phyloP scores from a whole-genome alignment of 2,888 invertebrate genomes.

The Pandemis heparana region DNA sequence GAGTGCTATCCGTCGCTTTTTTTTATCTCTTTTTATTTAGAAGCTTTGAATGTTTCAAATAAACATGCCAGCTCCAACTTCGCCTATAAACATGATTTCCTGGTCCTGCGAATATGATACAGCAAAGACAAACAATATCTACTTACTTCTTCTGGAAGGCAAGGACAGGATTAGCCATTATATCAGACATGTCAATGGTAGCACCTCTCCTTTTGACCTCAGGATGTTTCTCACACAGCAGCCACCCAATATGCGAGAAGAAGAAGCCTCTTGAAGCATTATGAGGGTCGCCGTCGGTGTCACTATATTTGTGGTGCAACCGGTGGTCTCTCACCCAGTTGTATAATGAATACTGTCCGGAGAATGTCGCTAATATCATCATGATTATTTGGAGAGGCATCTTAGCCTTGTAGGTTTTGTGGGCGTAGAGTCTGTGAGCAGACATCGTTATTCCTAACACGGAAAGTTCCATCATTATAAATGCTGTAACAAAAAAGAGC shows the following conservation, averaged over 20 bases:
- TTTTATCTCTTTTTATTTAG: too few species aligned
- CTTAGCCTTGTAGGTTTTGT: conserved; percentile 60
- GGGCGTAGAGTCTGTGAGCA: conserved; percentile 62
- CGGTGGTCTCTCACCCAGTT: conserved; percentile 88
- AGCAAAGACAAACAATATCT: too few species aligned
- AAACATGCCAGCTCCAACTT: too few species aligned
- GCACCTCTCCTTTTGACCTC: conserved; percentile 89
- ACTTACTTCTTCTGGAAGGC: conserved; percentile 89
- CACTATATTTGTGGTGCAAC: conserved; percentile 90
- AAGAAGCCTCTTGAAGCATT: conserved; percentile 92
- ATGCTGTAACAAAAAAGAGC: conserved; percentile 51
- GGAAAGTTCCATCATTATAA: conserved; percentile 43
- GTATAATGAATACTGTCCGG: conserved; percentile 80
- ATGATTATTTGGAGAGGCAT: conserved; percentile 58
- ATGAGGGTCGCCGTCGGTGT: conserved; percentile 85
- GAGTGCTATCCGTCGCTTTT: too few species aligned
- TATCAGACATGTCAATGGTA: conserved; percentile 89
- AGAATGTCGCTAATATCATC: conserved; percentile 58
- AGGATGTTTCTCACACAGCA: conserved; percentile 90
- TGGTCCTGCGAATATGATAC: too few species aligned
- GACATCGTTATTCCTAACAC: conserved; percentile 60
- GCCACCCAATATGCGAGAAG: conserved; percentile 94
- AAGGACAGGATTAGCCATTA: conserved; percentile 89
- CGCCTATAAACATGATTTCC: too few species aligned
- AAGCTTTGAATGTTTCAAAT: too few species aligned